Percentiles rank a stretch among this genome's conserved stretches.
Evolutionary conservation across 2,888 invertebrate species (phyloP).

Genomic region (Dyspetes luteomarginatus): DNA sequence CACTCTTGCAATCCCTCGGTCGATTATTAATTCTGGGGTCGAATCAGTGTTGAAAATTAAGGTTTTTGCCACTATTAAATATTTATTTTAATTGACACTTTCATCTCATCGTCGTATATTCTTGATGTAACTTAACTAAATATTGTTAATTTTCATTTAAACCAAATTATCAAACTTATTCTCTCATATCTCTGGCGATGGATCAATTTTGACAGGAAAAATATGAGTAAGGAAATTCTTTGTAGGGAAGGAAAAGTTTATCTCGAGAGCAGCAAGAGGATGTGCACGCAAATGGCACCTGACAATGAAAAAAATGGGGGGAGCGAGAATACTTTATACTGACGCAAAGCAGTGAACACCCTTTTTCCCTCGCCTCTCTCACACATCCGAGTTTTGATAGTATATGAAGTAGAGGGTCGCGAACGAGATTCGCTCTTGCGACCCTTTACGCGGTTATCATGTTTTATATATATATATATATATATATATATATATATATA

Average conservation of each 20-base stretch:
- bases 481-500: constrained; percentile 2
- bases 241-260: constrained; percentile 15
- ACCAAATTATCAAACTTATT: too few species aligned
- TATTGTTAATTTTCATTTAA: too few species aligned
- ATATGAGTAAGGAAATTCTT: too few species aligned
- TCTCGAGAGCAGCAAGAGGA: constrained; percentile 35
- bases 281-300: constrained; percentile 14
- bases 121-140: too few species aligned
- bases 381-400: constrained; percentile 16
- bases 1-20: too few species aligned
- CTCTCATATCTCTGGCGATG: too few species aligned
- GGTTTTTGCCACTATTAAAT: too few species aligned
- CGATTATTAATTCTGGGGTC: too few species aligned
- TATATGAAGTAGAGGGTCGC: constrained; percentile 26
- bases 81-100: too few species aligned
- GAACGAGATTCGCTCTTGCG: constrained; percentile 27
- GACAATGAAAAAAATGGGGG: constrained; percentile 3
- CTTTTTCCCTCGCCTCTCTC: constrained; percentile 20
- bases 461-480: not conserved
- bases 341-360: constrained; percentile 27
- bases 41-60: too few species aligned
- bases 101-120: too few species aligned
- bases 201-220: too few species aligned
- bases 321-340: constrained; percentile 20
- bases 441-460: constrained; percentile 50